A percentile compares a stretch with the other conserved stretches of the same genome.
phyloP scores from a whole-genome alignment of 2,113 vertebrate species.

The Phaethon lepturus region DNA sequence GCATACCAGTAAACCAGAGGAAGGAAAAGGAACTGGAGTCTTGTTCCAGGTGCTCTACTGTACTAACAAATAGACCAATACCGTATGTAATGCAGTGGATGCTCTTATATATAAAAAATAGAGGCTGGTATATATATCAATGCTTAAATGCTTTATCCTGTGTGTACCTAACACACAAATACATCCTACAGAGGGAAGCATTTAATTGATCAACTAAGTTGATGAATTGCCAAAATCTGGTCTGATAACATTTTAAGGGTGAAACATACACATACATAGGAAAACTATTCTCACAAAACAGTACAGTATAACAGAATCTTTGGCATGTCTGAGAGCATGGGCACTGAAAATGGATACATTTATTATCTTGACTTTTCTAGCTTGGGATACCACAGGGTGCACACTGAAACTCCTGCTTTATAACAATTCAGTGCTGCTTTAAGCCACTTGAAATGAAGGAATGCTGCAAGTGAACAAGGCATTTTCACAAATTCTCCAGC shows the following conservation, averaged over 20 bases:
- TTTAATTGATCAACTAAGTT: background rate
- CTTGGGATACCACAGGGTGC: background rate
- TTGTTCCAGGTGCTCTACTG: background rate
- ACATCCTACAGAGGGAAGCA: background rate
- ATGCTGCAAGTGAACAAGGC: background rate
- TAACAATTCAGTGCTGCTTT: background rate
- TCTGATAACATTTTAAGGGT: background rate
- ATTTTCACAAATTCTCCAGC: background rate
- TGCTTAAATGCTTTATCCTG: background rate
- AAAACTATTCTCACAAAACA: background rate
- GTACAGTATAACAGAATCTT: background rate
- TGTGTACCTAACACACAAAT: background rate
- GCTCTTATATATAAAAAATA: background rate
- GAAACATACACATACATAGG: rapidly evolving
- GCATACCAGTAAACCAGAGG: background rate
- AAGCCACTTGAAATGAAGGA: background rate
- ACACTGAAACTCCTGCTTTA: background rate
- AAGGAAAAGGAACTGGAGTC: background rate
- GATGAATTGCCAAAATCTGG: background rate
- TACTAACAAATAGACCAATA: rapidly evolving
- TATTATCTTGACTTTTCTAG: background rate
- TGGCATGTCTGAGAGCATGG: background rate
- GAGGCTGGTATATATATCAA: background rate
- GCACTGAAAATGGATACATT: background rate
- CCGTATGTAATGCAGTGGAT: background rate